A percentile compares a stretch with the other conserved stretches of the same genome.
Evolutionary conservation across 2,113 vertebrate genomes (phyloP).

Genomic region (Seriola dumerili): DNA sequence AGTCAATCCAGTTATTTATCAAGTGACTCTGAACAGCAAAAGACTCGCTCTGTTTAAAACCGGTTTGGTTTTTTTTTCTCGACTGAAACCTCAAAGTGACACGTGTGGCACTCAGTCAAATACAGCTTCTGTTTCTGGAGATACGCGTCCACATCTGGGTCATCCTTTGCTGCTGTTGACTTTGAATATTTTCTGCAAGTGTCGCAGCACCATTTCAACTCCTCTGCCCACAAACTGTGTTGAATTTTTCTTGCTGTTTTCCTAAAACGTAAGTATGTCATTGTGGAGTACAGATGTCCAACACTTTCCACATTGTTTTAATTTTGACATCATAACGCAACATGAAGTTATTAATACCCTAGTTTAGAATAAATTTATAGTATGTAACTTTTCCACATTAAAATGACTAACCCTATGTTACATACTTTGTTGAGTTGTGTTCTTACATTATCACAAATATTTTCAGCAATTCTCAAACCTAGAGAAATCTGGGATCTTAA

Average conservation of each 20-base stretch:
- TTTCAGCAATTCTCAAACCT: too few relatives aligned
- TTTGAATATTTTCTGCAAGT: background rate
- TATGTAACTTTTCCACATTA: too few relatives aligned
- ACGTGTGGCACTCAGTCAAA: constrained; percentile 32
- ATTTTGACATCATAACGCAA: background rate
- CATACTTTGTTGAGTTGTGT: too few relatives aligned
- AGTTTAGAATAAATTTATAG: background rate
- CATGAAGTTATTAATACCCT: background rate
- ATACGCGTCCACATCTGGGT: constrained; percentile 27
- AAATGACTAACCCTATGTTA: too few relatives aligned
- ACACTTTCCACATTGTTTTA: background rate
- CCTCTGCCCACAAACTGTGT: background rate
- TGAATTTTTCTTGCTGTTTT: background rate
- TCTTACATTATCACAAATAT: too few relatives aligned
- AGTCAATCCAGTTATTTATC: constrained; percentile 41
- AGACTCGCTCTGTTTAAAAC: constrained; percentile 9
- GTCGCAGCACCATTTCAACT: too few relatives aligned
- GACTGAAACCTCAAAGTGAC: constrained; percentile 33
- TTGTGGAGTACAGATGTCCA: background rate
- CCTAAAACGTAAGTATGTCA: background rate
- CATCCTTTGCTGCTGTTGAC: background rate
- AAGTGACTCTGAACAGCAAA: constrained; percentile 25
- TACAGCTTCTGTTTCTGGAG: constrained; percentile 16
- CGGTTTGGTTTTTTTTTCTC: background rate
- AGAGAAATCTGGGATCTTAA: too few relatives aligned